Base-by-base conservation (phyloP, 1,140 invertebrate genomes). In the Aphis gossypii region DNA sequence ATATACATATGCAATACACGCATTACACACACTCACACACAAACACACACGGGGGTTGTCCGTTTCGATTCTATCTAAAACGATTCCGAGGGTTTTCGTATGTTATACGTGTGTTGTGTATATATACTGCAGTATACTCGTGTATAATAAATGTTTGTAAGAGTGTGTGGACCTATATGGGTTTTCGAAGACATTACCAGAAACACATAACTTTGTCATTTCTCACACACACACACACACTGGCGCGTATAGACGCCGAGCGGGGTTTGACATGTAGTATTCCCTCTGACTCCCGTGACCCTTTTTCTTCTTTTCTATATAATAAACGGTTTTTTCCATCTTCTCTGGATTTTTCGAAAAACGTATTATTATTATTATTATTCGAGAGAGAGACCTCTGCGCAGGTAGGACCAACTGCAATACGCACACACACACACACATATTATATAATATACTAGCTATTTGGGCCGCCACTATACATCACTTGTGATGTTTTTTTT, bases 141-240 rank as follows among this genome's bases (percentile, higher is more conserved):
- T 90, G 30, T 56, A 56, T 90, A 56, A 90, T 90, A 90, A 35
- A 90, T 56, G 35, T 56, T 21, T 14, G 54, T 56, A 56, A 11
- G 35, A 46, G 35, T n/a, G 35, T n/a, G 35, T 35, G 90, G 48
- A 92, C 44, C 91, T 54, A 38, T 86, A 46, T 83, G 91, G 76
- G 46, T 92, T 83, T 83, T 83, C 76, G 46, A 51, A 92, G 91
- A 92, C 68, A 92, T 92, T 51, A 83, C 91, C 91, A 92, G 91
- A 92, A 92, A 92, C 91, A 92, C 91, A 92, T 92, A 92, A 92
- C 91, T 92, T 92, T 92, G 91, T 92, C 91, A 83, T 92, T 92
- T 92, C 76, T 83, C 90, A 83, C 90, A 92, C 56, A 20, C 60
- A n/a, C 38, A 41, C 38, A 41, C 38, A 41, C 38, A 41, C 38